Conservation (phyloP, 2,888 invertebrate species). For the Stomorhina lunata region DNA sequence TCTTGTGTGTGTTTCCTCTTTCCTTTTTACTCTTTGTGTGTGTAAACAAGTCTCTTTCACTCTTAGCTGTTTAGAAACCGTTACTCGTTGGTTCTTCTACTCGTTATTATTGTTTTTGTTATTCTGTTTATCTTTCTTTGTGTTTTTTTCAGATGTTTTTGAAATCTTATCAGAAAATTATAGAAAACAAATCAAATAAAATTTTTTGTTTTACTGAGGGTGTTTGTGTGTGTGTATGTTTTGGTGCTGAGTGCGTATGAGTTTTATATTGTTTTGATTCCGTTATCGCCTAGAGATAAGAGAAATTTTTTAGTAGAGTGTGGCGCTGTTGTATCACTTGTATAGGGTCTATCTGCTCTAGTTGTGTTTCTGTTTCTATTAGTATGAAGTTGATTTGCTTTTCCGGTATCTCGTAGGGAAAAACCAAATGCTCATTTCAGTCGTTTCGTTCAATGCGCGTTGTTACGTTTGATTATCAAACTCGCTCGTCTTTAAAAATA, state of each 20-base stretch:
- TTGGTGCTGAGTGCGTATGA: not conserved
- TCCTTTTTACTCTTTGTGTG: not conserved
- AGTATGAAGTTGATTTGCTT: too few relatives aligned
- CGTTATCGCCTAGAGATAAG: constrained; percentile 48
- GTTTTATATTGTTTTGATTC: constrained; percentile 33
- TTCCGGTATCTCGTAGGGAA: constrained; percentile 56
- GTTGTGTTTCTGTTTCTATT: too few relatives aligned
- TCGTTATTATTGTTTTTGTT: not conserved
- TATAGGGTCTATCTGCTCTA: constrained; percentile 8
- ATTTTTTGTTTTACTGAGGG: not conserved
- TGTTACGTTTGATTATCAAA: constrained; percentile 39
- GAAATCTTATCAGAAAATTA: constrained; percentile 47
- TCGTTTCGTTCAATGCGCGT: constrained; percentile 58
- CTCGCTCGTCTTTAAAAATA: too few relatives aligned
- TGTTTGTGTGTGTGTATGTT: not conserved
- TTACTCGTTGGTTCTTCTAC: constrained; percentile 47
- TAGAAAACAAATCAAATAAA: not conserved
- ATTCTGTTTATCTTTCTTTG: not conserved
- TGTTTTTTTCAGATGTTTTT: not conserved
- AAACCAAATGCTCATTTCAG: constrained; percentile 72
- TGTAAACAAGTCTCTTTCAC: not conserved
- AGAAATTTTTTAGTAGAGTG: constrained; percentile 45
- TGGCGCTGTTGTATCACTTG: not conserved
- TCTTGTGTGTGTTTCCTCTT: not conserved
- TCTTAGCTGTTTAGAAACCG: not conserved